phyloP scores from a whole-genome alignment of 2,113 vertebrate genomes.

The Pseudopodoces humilis region DNA sequence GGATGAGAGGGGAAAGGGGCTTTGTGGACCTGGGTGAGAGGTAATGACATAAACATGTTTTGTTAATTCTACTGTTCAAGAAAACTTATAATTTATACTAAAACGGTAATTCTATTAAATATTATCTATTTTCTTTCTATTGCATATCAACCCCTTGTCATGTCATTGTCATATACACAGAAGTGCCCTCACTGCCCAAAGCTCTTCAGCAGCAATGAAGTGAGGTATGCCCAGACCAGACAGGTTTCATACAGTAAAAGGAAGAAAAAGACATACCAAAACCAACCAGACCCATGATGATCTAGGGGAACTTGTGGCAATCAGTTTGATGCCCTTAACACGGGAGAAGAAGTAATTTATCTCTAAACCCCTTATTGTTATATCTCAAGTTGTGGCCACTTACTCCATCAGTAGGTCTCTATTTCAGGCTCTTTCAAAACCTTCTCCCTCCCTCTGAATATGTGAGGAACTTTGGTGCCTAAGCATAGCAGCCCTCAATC shows the following conservation, averaged over 20 bases:
- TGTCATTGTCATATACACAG: too few species aligned
- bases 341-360: neutral
- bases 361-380: neutral
- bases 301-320: neutral
- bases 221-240: neutral
- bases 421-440: neutral
- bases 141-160: neutral
- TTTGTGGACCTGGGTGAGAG: neutral
- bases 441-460: neutral
- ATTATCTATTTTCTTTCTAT: neutral
- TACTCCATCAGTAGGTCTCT: neutral
- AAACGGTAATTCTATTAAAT: neutral
- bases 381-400: neutral
- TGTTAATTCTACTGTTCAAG: neutral
- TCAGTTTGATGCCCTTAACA: neutral
- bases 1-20: neutral
- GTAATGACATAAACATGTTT: rapidly evolving
- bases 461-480: neutral
- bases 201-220: neutral
- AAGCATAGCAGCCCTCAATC: neutral
- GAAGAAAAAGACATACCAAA: neutral
- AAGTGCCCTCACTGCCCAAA: neutral
- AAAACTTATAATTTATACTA: neutral
- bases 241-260: neutral
- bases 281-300: neutral